Conservation (phyloP, 2,113 vertebrate genomes). For the Cavia porcellus region DNA sequence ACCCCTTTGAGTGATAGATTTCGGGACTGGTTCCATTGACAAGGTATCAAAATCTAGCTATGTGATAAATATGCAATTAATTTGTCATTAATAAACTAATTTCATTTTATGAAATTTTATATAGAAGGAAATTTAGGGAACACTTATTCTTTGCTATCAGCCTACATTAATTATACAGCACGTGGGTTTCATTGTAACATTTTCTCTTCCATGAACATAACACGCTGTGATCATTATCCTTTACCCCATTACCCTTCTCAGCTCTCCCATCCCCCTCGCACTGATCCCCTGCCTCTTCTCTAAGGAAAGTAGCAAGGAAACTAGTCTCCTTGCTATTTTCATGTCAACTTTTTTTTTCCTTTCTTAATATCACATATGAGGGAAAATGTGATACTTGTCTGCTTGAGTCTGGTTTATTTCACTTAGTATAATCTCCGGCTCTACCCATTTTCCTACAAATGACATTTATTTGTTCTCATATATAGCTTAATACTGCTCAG, state of each 20-base stretch:
- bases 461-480: neutral
- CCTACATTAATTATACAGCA: neutral
- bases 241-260: neutral
- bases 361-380: neutral
- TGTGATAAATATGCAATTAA: neutral
- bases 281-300: neutral
- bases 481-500: neutral
- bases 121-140: neutral
- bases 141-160: neutral
- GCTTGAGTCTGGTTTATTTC: neutral
- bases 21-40: slow-evolving; percentile 8
- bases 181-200: neutral
- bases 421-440: neutral
- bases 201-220: neutral
- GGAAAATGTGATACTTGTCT: neutral
- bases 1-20: neutral
- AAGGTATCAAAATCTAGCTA: neutral
- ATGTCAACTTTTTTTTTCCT: neutral
- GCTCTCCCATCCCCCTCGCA: neutral
- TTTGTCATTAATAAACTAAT: slow-evolving; percentile 1
- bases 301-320: too few species aligned
- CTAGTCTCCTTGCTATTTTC: neutral
- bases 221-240: neutral
- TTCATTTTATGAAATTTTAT: slow-evolving; percentile 28
- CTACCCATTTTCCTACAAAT: neutral